A percentile compares a stretch with the other conserved stretches of the same genome.
Evolutionary conservation across 2,113 vertebrate species (phyloP).

Genomic region (Ailurus styani): DNA sequence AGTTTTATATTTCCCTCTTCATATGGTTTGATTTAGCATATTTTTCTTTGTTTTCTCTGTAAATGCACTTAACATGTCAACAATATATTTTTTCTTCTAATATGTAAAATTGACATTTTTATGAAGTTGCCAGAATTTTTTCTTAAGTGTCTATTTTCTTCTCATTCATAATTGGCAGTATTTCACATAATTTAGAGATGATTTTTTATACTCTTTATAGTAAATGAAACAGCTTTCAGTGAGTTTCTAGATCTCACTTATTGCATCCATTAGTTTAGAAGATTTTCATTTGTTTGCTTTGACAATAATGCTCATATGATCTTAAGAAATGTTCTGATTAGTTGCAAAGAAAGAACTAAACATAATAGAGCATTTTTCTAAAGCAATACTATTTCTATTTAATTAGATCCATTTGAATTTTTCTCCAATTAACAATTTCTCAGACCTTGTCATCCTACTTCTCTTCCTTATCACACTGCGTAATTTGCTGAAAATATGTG

Average conservation of each 20-base stretch:
- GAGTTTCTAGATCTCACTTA: conserved; percentile 26
- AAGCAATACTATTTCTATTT: conserved; percentile 1
- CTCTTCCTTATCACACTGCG: background rate
- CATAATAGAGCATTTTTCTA: background rate
- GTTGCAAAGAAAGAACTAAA: background rate
- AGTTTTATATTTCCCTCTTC: background rate
- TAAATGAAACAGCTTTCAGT: conserved; percentile 16
- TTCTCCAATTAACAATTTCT: conserved; percentile 17
- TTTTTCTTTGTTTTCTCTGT: background rate
- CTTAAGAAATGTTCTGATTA: conserved; percentile 20
- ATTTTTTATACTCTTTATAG: background rate
- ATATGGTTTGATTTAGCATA: background rate
- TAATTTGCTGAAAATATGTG: background rate
- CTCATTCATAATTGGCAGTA: background rate
- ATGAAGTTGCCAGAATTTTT: background rate
- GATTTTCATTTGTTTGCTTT: conserved; percentile 21
- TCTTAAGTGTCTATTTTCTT: background rate
- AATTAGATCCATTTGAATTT: conserved; percentile 42
- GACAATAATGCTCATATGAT: background rate
- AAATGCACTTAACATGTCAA: background rate
- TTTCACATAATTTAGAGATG: conserved; percentile 12
- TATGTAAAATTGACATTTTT: background rate
- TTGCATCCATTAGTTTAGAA: background rate
- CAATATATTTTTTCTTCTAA: conserved; percentile 3
- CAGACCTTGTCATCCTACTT: background rate